A percentile compares a stretch with the other conserved stretches of the same genome.
These are phyloP conservation scores for Rhynchonycteris naso DNA, from an alignment of 2,797 vertebrate genomes.

Conservation along the genomic window DNA sequence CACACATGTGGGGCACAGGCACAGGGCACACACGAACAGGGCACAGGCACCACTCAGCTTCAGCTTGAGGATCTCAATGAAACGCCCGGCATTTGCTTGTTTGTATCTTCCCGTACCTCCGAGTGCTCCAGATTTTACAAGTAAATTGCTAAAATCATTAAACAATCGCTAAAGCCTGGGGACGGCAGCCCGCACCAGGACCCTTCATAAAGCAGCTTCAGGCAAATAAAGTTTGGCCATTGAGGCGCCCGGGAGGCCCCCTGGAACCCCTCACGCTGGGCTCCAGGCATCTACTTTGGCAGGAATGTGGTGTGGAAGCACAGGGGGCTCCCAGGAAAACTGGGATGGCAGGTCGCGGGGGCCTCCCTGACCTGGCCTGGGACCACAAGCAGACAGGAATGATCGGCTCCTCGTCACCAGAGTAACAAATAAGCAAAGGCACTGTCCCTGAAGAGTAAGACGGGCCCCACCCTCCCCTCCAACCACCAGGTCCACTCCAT, in stretches of 20 bases:
- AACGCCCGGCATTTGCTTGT: background rate
- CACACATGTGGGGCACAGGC: accelerated
- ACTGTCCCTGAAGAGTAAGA: background rate
- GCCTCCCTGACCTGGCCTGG: background rate
- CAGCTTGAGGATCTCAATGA: background rate
- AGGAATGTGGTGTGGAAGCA: background rate
- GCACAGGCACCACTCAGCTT: accelerated
- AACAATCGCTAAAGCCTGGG: background rate
- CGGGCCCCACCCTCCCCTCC: background rate
- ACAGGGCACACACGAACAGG: too few species aligned
- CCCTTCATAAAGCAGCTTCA: background rate
- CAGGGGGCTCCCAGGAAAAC: background rate
- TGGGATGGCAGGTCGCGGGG: too few species aligned
- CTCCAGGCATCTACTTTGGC: background rate
- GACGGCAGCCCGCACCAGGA: background rate
- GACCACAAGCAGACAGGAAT: background rate
- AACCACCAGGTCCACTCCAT: accelerated
- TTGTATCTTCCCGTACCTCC: background rate
- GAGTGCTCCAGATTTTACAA: background rate
- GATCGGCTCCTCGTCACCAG: background rate
- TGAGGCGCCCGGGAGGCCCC: background rate
- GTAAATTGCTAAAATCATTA: background rate
- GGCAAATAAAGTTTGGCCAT: background rate
- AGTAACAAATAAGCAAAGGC: background rate
- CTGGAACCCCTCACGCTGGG: background rate